These are phyloP conservation scores for Amniataba percoides DNA, from an alignment of 2,797 vertebrate species.

Conservation along the genomic window DNA sequence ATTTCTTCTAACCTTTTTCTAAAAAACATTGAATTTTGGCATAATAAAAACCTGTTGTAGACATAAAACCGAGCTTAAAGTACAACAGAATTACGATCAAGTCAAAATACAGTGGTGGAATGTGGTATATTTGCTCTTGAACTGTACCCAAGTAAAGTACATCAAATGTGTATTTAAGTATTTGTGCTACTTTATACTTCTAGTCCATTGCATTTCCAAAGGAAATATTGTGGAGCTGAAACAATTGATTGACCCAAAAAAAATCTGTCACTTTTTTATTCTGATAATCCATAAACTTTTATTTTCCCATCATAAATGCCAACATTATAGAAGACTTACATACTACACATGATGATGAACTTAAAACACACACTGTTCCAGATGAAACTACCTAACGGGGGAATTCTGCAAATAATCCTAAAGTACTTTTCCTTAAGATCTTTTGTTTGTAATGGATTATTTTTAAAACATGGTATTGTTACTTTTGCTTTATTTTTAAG, in stretches of 20 bases:
- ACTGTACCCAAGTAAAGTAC: neutral
- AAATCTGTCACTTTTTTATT: no score
- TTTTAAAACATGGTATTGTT: neutral
- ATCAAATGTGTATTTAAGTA: neutral
- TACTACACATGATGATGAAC: neutral
- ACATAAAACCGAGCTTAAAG: slow-evolving; percentile 3
- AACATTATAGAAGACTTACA: no score
- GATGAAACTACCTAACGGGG: neutral
- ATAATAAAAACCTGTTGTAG: slow-evolving; percentile 26
- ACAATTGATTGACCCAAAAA: neutral
- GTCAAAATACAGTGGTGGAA: slow-evolving; percentile 16
- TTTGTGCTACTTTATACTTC: neutral
- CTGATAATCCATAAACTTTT: no score
- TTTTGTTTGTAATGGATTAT: neutral
- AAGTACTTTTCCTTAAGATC: no score
- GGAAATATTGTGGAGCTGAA: neutral
- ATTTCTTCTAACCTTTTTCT: slow-evolving; percentile 29
- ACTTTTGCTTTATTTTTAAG: neutral
- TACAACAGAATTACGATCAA: neutral
- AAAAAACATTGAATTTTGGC: slow-evolving; percentile 13
- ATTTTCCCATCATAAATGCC: no score
- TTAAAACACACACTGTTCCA: neutral
- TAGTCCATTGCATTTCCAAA: neutral
- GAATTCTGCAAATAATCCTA: neutral
- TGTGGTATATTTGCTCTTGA: neutral